Evolutionary conservation across 2,888 invertebrate genomes (phyloP), one percentile per base, ranked within the genome.

Genomic region (Drymonia ruficornis): DNA sequence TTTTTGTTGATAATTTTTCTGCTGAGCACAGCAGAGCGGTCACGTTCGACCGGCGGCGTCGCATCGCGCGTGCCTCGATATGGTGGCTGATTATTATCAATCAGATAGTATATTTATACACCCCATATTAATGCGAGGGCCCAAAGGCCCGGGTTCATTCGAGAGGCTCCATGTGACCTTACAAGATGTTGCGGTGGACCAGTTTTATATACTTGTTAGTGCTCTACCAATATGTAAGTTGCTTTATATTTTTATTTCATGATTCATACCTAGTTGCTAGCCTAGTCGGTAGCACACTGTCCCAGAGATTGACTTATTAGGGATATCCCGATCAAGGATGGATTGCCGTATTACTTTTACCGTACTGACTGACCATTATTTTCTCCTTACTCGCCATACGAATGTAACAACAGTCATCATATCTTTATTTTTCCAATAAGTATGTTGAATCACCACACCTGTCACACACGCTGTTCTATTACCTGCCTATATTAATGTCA

Each of bases 161-260:
- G 65, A 52, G 53, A 51, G 59, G 53, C 55, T 65, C 56, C 53
- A 76, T 78, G 78, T 74, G 66, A 63, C 55, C 50, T 50, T 13
- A 52, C 58, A 75, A 67, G 53, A 80, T 80, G 79, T 67, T 72
- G 66, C 55, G 52, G 49, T 50, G 58, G 68, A 58, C 49, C 40
- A 60, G 54, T n/a, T 53, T 57, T 7, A 53, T 61, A 63, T 51
- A 55, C 40, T 55, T 72, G 31, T 48, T 70, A 38, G 50, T 72
- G 40, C 52, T 76, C 50, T 46, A 49, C 28, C 36, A 49, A 45
- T 19, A 61, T 44, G 70, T 72, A 69, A 56, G 78, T 75, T 38
- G 3, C 0, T 3, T 13, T 53, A 49, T 19, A 13, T 15, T 49
- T 29, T 29, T 1, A 2, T 42, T 12, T 11, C 19, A n/a, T 3